These are phyloP conservation scores for Agonopterix subpropinquella DNA, from an alignment of 2,888 invertebrate species.

Conservation along the genomic window DNA sequence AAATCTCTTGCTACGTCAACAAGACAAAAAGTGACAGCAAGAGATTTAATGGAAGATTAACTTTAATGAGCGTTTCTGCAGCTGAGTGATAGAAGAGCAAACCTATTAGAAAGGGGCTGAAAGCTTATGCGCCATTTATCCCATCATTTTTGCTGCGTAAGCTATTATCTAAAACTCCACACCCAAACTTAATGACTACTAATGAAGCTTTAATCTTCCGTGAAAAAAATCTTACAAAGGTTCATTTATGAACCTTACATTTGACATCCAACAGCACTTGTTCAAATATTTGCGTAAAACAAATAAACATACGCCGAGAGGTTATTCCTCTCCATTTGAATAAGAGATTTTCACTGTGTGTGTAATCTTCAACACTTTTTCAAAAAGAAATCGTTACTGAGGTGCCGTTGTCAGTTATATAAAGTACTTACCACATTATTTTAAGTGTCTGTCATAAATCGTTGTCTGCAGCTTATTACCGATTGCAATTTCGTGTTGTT, in stretches of 20 bases:
- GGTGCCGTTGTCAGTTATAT: background rate
- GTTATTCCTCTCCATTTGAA: slow-evolving; percentile 7
- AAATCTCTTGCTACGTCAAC: no score
- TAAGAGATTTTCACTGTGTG: background rate
- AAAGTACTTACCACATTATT: background rate
- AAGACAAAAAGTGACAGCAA: no score
- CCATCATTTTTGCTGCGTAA: no score
- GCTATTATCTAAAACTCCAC: no score
- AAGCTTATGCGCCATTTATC: no score
- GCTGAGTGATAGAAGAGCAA: no score
- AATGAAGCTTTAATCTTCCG: background rate
- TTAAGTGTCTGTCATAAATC: background rate
- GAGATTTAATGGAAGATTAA: no score
- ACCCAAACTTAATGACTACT: no score
- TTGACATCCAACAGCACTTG: slow-evolving; percentile 7
- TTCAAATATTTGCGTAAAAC: slow-evolving; percentile 10
- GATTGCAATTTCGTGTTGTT: slow-evolving; percentile 38
- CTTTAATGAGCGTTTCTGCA: no score
- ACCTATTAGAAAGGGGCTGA: no score
- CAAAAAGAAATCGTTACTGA: background rate
- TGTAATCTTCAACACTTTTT: background rate
- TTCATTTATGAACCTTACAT: background rate
- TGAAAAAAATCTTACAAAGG: slow-evolving; percentile 3
- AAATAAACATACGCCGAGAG: slow-evolving; percentile 8
- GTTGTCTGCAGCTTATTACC: slow-evolving; percentile 35